Percentiles rank a stretch among this genome's conserved stretches.
These are phyloP conservation scores for Monodelphis domestica DNA, from an alignment of 2,797 vertebrate species.

Conservation along the genomic window DNA sequence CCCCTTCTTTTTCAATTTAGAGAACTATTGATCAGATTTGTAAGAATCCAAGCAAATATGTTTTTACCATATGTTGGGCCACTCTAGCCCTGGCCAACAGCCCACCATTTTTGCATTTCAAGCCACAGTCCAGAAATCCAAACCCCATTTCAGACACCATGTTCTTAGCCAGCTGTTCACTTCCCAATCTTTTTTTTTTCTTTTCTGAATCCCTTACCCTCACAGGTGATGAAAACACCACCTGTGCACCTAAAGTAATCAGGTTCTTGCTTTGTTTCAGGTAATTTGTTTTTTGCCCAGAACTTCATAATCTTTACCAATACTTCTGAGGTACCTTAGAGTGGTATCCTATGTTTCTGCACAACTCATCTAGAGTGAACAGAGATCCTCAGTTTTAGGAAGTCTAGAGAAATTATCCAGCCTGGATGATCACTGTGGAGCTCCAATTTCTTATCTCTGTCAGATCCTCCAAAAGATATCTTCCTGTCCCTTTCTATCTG, in stretches of 20 bases:
- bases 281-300: not conserved
- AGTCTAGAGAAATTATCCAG: not conserved
- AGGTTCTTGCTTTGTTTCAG: not conserved
- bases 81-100: not conserved
- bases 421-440: not conserved
- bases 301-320: not conserved
- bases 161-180: not conserved
- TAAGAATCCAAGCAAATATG: not conserved
- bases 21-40: not conserved
- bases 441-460: not conserved
- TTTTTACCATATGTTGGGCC: not conserved
- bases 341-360: not conserved
- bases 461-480: not conserved
- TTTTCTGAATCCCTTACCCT: not conserved
- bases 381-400: not conserved
- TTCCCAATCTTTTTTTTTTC: not conserved
- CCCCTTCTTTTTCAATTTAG: not conserved
- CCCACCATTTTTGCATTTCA: not conserved
- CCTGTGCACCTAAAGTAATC: not conserved
- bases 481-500: not conserved
- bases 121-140: not conserved
- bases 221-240: not conserved
- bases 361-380: not conserved
- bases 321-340: not conserved
- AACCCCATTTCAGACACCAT: not conserved